phyloP scores from a whole-genome alignment of 2,113 vertebrate genomes.

The Calyptomena viridis region DNA sequence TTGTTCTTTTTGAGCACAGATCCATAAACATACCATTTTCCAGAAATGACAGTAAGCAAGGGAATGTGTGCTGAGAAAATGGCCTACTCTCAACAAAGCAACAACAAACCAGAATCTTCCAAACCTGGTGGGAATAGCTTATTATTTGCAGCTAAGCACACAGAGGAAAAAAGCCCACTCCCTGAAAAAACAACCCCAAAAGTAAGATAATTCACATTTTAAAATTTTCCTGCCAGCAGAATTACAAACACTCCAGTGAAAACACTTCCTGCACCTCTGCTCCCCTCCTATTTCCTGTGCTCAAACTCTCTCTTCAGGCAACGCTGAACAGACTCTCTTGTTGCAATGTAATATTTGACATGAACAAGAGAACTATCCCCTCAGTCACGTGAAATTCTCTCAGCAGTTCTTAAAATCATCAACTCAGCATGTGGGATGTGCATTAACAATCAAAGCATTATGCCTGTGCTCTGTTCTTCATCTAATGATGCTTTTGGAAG shows the following conservation, averaged over 20 bases:
- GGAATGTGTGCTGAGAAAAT: background rate
- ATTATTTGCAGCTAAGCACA: background rate
- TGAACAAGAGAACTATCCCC: background rate
- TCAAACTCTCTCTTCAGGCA: background rate
- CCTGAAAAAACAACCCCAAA: background rate
- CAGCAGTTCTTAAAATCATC: conserved; percentile 15
- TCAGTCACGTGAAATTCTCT: background rate
- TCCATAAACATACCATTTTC: background rate
- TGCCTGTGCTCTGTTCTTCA: conserved; percentile 4
- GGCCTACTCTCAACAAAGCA: background rate
- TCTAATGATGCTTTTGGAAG: conserved; percentile 7
- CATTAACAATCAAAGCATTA: conserved; percentile 41
- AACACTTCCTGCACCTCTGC: background rate
- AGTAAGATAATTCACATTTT: background rate
- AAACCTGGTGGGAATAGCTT: background rate
- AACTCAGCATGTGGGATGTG: background rate
- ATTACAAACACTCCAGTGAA: background rate
- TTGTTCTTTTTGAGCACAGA: background rate
- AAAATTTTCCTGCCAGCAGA: background rate
- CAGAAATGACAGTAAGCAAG: background rate
- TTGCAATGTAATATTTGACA: background rate
- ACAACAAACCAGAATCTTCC: background rate
- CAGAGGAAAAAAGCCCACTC: background rate
- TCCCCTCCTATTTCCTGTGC: background rate
- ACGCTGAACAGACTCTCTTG: background rate